Evolutionary conservation across 37 sponge, comb jelly and placozoan species (phyloP).

Genomic region (Ianthella basta): DNA sequence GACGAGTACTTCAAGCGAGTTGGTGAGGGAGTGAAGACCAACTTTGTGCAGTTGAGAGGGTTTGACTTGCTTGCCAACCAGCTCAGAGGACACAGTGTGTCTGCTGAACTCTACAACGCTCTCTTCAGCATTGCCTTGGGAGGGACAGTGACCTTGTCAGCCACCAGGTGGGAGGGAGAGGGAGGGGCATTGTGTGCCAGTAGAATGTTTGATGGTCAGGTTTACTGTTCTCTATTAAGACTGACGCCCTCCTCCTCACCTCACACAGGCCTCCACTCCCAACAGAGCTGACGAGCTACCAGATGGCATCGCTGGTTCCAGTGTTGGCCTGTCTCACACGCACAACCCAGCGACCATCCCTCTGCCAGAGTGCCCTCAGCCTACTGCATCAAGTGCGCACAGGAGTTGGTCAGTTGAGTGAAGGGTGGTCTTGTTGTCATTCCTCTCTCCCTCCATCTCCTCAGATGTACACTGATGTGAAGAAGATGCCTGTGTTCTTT

Average conservation of each 20-base stretch:
- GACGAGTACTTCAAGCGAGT: conserved; percentile 78
- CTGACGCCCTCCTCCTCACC: background rate
- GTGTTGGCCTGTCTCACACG: conserved; percentile 55
- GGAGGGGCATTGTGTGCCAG: background rate
- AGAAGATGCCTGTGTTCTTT: conserved; percentile 14
- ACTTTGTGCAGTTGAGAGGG: conserved; percentile 68
- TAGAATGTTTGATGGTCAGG: background rate
- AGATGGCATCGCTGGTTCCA: conserved; percentile 68
- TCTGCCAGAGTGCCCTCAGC: conserved; percentile 66
- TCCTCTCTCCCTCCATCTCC: background rate
- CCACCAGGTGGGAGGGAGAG: conserved; percentile 50
- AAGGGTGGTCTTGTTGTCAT: background rate
- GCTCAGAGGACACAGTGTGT: conserved; percentile 58
- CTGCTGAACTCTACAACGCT: conserved; percentile 67
- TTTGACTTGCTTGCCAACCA: conserved; percentile 74
- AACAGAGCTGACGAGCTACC: conserved; percentile 52
- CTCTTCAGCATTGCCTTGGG: conserved; percentile 65
- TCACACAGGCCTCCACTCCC: too few relatives aligned
- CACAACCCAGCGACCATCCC: conserved; percentile 45
- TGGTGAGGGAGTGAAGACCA: conserved; percentile 40
- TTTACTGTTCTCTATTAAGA: background rate
- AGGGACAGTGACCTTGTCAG: conserved; percentile 49
- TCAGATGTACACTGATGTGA: background rate
- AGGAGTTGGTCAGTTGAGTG: conserved; percentile 2
- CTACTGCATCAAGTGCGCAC: conserved; percentile 59